phyloP scores from a whole-genome alignment of 2,797 vertebrate species.

The Lemur catta region DNA sequence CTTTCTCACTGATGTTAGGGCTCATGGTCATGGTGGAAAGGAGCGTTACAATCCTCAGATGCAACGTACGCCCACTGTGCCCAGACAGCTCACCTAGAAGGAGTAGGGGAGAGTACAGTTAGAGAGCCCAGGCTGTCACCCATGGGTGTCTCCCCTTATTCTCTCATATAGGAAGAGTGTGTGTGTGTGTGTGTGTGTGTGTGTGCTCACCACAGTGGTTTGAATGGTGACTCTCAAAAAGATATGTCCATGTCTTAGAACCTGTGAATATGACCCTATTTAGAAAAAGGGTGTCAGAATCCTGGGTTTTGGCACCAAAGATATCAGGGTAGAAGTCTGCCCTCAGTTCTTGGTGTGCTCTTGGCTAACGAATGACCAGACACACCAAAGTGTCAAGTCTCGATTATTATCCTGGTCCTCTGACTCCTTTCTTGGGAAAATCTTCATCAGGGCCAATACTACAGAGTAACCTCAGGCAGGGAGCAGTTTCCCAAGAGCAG shows the following conservation, averaged over 20 bases:
- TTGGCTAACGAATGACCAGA: too few relatives aligned
- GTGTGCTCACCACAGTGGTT: not conserved
- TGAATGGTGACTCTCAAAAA: not conserved
- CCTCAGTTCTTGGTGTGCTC: too few relatives aligned
- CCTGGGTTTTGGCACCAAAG: too few relatives aligned
- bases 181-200: not conserved
- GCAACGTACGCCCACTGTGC: not conserved
- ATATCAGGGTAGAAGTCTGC: too few relatives aligned
- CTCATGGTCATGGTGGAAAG: not conserved
- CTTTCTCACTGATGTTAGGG: not conserved
- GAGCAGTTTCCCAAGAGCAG: too few relatives aligned
- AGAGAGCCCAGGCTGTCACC: not conserved
- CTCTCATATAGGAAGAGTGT: not conserved
- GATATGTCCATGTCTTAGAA: not conserved
- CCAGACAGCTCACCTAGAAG: not conserved
- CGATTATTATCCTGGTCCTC: too few relatives aligned
- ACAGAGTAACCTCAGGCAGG: too few relatives aligned
- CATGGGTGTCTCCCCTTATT: not conserved
- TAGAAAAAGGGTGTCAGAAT: not conserved
- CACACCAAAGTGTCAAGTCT: too few relatives aligned
- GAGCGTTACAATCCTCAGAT: not conserved
- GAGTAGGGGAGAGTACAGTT: not conserved
- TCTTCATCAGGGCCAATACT: too few relatives aligned
- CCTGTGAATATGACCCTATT: not conserved
- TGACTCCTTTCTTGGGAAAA: too few relatives aligned